Conservation (phyloP, 2,797 vertebrate species). For the Takifugu ocellatus region DNA sequence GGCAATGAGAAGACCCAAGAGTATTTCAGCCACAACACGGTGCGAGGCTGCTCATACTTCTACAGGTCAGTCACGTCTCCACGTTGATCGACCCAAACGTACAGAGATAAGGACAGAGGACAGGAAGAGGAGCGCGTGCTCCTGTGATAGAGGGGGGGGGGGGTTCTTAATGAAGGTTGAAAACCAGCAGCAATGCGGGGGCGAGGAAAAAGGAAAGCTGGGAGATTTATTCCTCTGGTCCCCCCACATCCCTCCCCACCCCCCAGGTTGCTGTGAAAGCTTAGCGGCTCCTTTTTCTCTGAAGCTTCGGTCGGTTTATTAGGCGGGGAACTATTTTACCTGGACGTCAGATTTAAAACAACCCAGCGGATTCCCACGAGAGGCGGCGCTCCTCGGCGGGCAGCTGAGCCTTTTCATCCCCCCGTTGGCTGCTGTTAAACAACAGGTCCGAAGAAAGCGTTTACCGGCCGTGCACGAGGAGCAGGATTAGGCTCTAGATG, state of each 20-base stretch:
- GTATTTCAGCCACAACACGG: conserved; percentile 82
- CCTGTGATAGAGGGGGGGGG: conserved; percentile 21
- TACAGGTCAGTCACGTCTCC: conserved; percentile 73
- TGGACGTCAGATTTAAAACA: no score
- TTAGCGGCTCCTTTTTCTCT: no score
- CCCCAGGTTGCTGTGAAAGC: no score
- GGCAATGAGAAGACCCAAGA: conserved; percentile 84
- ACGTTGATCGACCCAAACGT: not conserved
- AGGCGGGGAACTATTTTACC: no score
- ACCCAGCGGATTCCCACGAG: no score
- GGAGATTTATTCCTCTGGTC: conserved; percentile 29
- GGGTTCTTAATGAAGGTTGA: conserved; percentile 55
- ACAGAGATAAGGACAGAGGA: not conserved
- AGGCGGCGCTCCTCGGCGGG: no score
- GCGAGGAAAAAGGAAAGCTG: conserved; percentile 20
- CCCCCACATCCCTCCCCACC: no score
- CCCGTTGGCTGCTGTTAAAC: conserved; percentile 24
- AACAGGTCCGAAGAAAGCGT: conserved; percentile 19
- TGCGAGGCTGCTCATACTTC: conserved; percentile 84
- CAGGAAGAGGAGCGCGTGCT: conserved; percentile 20
- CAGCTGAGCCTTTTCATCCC: conserved; percentile 9
- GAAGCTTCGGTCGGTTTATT: no score
- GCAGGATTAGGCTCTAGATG: conserved; percentile 55
- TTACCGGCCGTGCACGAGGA: conserved; percentile 32
- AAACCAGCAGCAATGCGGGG: conserved; percentile 23